Conservation (phyloP, 1,140 invertebrate species). For the Platorchestia sp. region DNA sequence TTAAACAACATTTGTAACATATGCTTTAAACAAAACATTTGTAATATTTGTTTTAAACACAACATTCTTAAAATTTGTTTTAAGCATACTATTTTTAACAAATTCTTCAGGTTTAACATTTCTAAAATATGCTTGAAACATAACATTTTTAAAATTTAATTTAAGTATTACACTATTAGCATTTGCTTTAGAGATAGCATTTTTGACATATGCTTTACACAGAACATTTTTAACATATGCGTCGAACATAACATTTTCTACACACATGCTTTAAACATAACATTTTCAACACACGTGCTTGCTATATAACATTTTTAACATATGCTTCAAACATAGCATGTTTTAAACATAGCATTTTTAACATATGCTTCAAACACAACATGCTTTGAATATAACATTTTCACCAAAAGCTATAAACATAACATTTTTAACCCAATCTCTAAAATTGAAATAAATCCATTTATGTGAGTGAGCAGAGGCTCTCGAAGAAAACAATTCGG, state of each 20-base stretch:
- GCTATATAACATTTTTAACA: not conserved
- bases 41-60: too few species aligned
- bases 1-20: too few species aligned
- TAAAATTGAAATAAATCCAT: not conserved
- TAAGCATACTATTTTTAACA: too few species aligned
- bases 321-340: not conserved
- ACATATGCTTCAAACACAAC: not conserved
- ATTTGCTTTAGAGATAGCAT: not conserved
- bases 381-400: not conserved
- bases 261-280: not conserved
- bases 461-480: not conserved
- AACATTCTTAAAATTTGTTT: too few species aligned
- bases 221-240: not conserved
- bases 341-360: not conserved
- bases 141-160: not conserved
- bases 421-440: not conserved
- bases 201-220: not conserved
- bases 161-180: not conserved
- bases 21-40: too few species aligned
- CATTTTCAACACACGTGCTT: not conserved
- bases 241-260: not conserved
- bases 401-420: not conserved
- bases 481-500: constrained; percentile 11
- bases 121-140: not conserved
- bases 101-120: too few species aligned